Base-by-base conservation (phyloP, 2,797 vertebrate genomes). In the Labroides dimidiatus region DNA sequence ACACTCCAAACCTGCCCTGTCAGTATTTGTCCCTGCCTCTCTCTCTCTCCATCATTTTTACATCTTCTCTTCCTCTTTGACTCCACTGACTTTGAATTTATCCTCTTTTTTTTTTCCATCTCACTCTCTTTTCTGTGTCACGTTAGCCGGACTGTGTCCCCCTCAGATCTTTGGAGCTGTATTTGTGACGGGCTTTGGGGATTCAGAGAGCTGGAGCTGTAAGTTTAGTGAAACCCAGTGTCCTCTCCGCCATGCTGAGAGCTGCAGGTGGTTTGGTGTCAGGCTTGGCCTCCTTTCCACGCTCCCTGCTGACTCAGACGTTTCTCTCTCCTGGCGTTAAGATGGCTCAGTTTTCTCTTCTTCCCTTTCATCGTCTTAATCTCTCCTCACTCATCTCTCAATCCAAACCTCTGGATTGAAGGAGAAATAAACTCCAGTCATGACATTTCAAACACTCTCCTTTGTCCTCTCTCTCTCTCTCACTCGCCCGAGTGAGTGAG, bases 301-400 rank as follows among this genome's bases (percentile, higher is more conserved):
- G 42, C 69, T 68, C 37, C 82, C 68, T 55, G 80, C 76, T 77
- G 82, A 73, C 56, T 72, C 24, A 14, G 51, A 81, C 72, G 72
- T 72, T 76, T 78, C 33, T 72, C 6, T 77, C 57, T 76, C 13
- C 33, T 37, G n/a, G 23, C 72, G 79, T 82, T 75, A 75, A 53
- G 27, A 68, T 49, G 57, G 77, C 69, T 82, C 77, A 83, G 50
- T 39, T 16, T 3, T 23, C 10, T 11, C 37, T 1, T 4, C n/a
- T 45, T 36, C 21, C 0, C 2, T 54, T 48, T 64, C n/a, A 36
- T 47, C 64, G 45, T 68, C 42, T 19, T 16, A 27, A 27, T 27
- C 24, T 27, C 24, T 27, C 24, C 24, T 3, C 24, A 3, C 24
- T 27, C 24, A 3, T 27, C 24, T n/a, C n/a, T n/a, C n/a, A n/a